Percentiles rank a stretch among this genome's conserved stretches.
phyloP scores from a whole-genome alignment of 2,113 vertebrate genomes.

The Stigmatopora nigra region DNA sequence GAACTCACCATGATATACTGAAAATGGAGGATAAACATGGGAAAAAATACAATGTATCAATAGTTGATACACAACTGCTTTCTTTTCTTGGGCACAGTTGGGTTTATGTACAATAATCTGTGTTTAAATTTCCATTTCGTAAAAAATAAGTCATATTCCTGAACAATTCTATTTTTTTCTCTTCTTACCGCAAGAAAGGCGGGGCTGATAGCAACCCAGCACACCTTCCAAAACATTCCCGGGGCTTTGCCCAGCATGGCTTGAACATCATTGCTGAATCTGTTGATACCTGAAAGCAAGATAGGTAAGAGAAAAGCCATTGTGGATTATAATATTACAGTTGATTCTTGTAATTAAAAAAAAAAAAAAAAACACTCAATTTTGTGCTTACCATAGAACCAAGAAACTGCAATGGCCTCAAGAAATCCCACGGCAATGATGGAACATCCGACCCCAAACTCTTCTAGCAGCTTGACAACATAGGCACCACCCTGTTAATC shows the following conservation, averaged over 20 bases:
- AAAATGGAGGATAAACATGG: slow-evolving; percentile 9
- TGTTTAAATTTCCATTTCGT: too few species aligned
- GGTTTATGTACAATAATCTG: too few species aligned
- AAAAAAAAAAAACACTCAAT: background rate
- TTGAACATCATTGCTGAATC: slow-evolving; percentile 81
- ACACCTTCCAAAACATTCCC: slow-evolving; percentile 85
- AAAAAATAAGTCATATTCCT: too few species aligned
- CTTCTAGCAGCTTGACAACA: slow-evolving; percentile 86
- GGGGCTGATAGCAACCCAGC: slow-evolving; percentile 85
- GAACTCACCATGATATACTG: slow-evolving; percentile 88
- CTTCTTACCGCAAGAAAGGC: slow-evolving; percentile 79
- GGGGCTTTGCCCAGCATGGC: slow-evolving; percentile 83
- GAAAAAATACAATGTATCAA: background rate
- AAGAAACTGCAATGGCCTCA: slow-evolving; percentile 85
- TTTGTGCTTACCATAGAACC: slow-evolving; percentile 81
- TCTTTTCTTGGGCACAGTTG: too few species aligned
- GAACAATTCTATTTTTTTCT: too few species aligned
- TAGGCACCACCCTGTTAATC: slow-evolving; percentile 80
- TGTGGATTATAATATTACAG: background rate
- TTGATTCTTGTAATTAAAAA: background rate
- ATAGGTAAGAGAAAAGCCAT: background rate
- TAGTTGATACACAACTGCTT: too few species aligned
- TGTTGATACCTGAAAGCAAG: slow-evolving; percentile 74
- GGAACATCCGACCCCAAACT: slow-evolving; percentile 82
- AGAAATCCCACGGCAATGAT: slow-evolving; percentile 84